These are phyloP conservation scores for Mactra quadrangularis DNA, from an alignment of 1,140 invertebrate species.

Conservation along the genomic window DNA sequence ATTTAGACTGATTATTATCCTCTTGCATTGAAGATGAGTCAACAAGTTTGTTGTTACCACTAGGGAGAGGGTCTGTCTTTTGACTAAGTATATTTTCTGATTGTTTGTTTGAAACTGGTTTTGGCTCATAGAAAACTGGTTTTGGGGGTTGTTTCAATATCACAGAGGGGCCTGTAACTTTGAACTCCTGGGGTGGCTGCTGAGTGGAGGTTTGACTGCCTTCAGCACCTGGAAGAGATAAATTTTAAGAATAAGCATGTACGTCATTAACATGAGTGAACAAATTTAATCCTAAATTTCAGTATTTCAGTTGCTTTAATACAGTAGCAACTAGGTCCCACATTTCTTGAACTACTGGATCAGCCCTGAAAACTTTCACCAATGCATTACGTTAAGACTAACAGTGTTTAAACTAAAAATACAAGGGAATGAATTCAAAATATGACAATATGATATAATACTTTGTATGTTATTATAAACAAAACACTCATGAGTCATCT, in stretches of 20 bases:
- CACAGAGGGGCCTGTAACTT: conserved; percentile 33
- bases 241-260: not conserved
- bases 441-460: too few relatives aligned
- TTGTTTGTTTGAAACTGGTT: not conserved
- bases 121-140: not conserved
- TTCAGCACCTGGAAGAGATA: conserved; percentile 4
- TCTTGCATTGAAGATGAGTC: not conserved
- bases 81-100: too few relatives aligned
- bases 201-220: not conserved
- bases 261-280: not conserved
- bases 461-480: too few relatives aligned
- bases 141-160: conserved; percentile 36
- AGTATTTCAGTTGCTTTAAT: too few relatives aligned
- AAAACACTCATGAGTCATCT: too few relatives aligned
- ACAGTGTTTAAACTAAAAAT: too few relatives aligned
- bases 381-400: too few relatives aligned
- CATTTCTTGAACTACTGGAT: too few relatives aligned
- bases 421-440: too few relatives aligned
- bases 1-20: conserved; percentile 2
- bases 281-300: too few relatives aligned
- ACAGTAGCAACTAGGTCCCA: too few relatives aligned
- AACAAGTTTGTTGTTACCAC: not conserved
- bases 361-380: too few relatives aligned
- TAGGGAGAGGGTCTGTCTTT: not conserved
- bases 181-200: not conserved